Conservation (phyloP, 2,888 invertebrate genomes). For the Caenorhabditis virilis region DNA sequence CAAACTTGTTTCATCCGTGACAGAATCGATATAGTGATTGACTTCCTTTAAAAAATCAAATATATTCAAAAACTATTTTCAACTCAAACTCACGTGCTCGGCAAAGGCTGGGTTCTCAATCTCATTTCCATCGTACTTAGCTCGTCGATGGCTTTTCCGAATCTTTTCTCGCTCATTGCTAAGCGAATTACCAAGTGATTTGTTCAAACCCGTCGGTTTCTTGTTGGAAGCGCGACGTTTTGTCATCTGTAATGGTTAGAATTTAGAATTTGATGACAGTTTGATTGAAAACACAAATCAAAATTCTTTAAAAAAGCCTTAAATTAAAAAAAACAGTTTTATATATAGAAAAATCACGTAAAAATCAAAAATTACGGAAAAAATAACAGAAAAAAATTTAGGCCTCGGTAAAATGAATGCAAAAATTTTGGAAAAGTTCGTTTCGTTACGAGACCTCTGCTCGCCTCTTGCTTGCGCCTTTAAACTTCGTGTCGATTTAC, state of each 20-base stretch:
- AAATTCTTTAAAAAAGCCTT: conserved; percentile 2
- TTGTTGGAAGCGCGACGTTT: conserved; percentile 61
- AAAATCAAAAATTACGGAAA: conserved; percentile 15
- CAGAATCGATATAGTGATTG: conserved; percentile 58
- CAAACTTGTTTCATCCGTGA: conserved; percentile 71
- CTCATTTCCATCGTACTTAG: conserved; percentile 53
- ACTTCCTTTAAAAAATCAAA: conserved; percentile 31
- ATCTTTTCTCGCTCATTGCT: conserved; percentile 51
- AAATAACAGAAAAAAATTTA: conserved; percentile 44
- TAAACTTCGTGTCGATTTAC: conserved; percentile 18
- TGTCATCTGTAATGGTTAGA: conserved; percentile 62
- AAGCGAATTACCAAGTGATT: conserved; percentile 62
- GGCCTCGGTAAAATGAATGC: conserved; percentile 8
- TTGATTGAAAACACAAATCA: too few relatives aligned
- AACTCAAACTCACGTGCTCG: conserved; percentile 49
- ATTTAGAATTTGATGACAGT: too few relatives aligned
- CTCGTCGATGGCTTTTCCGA: conserved; percentile 43
- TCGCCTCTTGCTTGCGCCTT: conserved; percentile 19
- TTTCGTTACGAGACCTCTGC: conserved; percentile 25
- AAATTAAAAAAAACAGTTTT: not conserved
- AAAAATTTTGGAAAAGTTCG: conserved; percentile 9
- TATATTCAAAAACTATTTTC: not conserved
- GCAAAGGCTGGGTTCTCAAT: conserved; percentile 58
- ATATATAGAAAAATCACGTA: conserved; percentile 14
- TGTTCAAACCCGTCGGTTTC: conserved; percentile 62